Evolutionary conservation across 2,113 vertebrate species (phyloP), one percentile per base, ranked within the genome.

Genomic region (Pteronura brasiliensis): DNA sequence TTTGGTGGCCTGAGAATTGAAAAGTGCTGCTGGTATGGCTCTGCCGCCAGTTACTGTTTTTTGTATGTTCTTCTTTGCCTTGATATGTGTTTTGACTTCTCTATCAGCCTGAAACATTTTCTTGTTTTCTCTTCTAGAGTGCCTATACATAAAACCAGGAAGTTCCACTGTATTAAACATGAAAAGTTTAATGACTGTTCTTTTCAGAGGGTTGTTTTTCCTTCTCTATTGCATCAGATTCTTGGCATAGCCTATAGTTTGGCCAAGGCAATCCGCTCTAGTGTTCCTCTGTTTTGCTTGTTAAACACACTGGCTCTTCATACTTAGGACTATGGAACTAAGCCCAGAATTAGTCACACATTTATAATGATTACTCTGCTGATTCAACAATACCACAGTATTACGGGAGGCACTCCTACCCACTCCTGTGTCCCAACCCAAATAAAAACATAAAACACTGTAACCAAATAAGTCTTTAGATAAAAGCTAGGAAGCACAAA

Each of bases 151-250:
- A 90, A 79, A 57, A 91, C 85, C 69, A 93, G 72, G 83, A 87
- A 69, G 95, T 79, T 97, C 27, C 87, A 79, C 61, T 89, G 36
- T 65, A 94, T 72, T 82, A 96, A 95, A 95, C 65, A 90, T 65
- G 59, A 95, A 77, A 21, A 81, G 82, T 27, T 34, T 88, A 49
- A 94, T 88, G 49, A 90, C 15, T 93, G 27, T 79, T 90, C 11
- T 65, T 88, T 92, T 92, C 69, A 93, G 15, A 91, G 72, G 55
- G 61, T 69, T 84, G 77, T 67, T 96, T 93, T 76, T 85, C 67
- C 79, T 95, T 95, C 57, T 82, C 71, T 94, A 92, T 86, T 97
- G 90, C 86, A 85, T 97, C 97, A 96, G 57, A 93, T 96, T 97
- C 74, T 97, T 95, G 90, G 94, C 90, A 96, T 39, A 86, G 17